A percentile compares a stretch with the other conserved stretches of the same genome.
Conservation (phyloP, 2,888 invertebrate genomes). For the Tethea ocularis region DNA sequence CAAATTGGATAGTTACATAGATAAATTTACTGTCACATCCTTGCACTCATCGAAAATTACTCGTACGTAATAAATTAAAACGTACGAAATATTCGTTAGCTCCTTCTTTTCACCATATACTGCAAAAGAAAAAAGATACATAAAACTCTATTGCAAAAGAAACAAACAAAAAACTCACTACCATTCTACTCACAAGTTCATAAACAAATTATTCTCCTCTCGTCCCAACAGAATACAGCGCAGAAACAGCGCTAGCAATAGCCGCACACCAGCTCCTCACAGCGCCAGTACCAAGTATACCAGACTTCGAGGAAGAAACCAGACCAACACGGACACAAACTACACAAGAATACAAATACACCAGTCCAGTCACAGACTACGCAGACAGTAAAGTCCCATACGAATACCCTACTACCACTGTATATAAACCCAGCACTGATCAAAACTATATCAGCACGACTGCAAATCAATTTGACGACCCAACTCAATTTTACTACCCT, state of each 20-base stretch:
- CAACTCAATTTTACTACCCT: conserved; percentile 4
- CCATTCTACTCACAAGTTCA: neutral
- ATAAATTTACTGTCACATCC: too few species aligned
- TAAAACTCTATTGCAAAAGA: too few species aligned
- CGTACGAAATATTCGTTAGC: too few species aligned
- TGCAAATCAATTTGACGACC: conserved; percentile 6
- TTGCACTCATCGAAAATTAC: too few species aligned
- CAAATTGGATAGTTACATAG: too few species aligned
- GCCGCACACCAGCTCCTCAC: conserved; percentile 76
- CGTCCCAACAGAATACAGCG: conserved; percentile 57
- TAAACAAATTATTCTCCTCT: neutral
- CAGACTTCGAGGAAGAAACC: conserved; percentile 60
- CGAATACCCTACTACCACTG: conserved; percentile 26
- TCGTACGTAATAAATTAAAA: too few species aligned
- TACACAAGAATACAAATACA: conserved; percentile 62
- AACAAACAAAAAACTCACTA: too few species aligned
- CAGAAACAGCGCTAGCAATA: conserved; percentile 75
- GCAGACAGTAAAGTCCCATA: conserved; percentile 20
- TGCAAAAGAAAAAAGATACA: too few species aligned
- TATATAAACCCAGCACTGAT: conserved; percentile 21
- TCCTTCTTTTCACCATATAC: too few species aligned
- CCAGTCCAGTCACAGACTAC: conserved; percentile 41
- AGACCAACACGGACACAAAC: conserved; percentile 51
- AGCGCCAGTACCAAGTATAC: conserved; percentile 70
- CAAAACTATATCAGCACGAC: conserved; percentile 25